Base-by-base conservation (phyloP, 2,113 vertebrate genomes). In the Anser cygnoides region DNA sequence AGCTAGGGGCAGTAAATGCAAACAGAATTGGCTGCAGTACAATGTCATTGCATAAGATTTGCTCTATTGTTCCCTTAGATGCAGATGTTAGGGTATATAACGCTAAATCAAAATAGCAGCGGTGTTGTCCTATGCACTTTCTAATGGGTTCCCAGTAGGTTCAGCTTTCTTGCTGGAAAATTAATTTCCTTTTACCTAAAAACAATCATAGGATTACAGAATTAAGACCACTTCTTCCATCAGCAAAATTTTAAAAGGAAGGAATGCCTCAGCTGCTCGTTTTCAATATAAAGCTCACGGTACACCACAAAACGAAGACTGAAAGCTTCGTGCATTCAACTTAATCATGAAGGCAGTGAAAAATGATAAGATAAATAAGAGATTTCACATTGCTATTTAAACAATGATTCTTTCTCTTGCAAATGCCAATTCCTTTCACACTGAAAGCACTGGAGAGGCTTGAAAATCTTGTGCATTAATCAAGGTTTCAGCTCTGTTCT, bases 351-450 rank as follows among this genome's bases (percentile, higher is more conserved):
- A 90, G 88, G 72, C 82, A 90, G 73, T 44, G 77, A 87, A 90
- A 87, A 91, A 93, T 7, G 54, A 73, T 70, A 92, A 93, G 88
- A 95, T 93, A 97, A 97, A 84, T 90, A 96, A 84, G 75, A 87
- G 92, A 90, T 86, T 94, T 93, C 41, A 29, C 74, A 73, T 57
- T 72, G 95, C 92, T 94, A 80, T 95, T 97, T 97, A 95, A 95
- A 97, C 93, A 95, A 91, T 76, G 92, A 85, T 90, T 95, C 84
- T 62, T 52, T 95, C 87, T 92, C 83, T 93, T 93, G 90, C 88
- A 89, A 94, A 90, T 82, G 68, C 72, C 87, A 93, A 93, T 76
- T 73, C 33, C 7, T 96, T 90, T 92, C 94, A 88, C 19, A 21
- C 66, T 89, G 92, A 97, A 97, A 97, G 91, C 57, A 66, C 94